Evolutionary conservation across 1,140 invertebrate species (phyloP).

Genomic region (Venturia canescens): DNA sequence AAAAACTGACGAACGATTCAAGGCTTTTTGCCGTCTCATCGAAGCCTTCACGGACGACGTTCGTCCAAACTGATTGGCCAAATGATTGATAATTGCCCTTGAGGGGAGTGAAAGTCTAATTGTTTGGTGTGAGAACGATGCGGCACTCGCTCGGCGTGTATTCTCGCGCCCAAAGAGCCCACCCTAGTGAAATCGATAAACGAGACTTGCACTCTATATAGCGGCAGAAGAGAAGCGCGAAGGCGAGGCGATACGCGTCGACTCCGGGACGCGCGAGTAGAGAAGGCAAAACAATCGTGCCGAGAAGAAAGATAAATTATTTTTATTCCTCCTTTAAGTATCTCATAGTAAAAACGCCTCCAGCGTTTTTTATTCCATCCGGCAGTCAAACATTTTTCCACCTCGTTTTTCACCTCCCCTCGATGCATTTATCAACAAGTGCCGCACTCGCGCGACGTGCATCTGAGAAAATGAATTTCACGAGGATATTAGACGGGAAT

Average conservation of each 20-base stretch:
- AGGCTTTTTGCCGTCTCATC: too few species aligned
- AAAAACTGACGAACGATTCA: too few species aligned
- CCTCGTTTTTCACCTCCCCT: slow-evolving; percentile 59
- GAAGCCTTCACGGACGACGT: too few species aligned
- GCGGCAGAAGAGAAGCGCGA: slow-evolving; percentile 8
- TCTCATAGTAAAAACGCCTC: too few species aligned
- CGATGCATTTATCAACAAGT: slow-evolving; percentile 71
- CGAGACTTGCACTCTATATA: background rate
- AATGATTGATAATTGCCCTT: too few species aligned
- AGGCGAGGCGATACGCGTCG: slow-evolving; percentile 60
- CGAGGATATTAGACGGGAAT: background rate
- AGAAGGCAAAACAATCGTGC: too few species aligned
- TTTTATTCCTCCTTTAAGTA: background rate
- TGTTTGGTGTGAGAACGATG: too few species aligned
- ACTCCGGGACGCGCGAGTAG: slow-evolving; percentile 29
- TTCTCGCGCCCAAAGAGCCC: slow-evolving; percentile 53
- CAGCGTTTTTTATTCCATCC: background rate
- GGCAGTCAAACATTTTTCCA: slow-evolving; percentile 46
- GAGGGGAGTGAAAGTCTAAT: too few species aligned
- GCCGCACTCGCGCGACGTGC: slow-evolving; percentile 50
- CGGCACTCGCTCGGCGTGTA: slow-evolving; percentile 22
- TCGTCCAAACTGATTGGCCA: too few species aligned
- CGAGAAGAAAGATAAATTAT: too few species aligned
- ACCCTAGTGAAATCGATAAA: slow-evolving; percentile 61
- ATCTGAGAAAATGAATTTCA: background rate